These are phyloP conservation scores for Progne subis DNA, from an alignment of 2,113 vertebrate species.

Conservation along the genomic window DNA sequence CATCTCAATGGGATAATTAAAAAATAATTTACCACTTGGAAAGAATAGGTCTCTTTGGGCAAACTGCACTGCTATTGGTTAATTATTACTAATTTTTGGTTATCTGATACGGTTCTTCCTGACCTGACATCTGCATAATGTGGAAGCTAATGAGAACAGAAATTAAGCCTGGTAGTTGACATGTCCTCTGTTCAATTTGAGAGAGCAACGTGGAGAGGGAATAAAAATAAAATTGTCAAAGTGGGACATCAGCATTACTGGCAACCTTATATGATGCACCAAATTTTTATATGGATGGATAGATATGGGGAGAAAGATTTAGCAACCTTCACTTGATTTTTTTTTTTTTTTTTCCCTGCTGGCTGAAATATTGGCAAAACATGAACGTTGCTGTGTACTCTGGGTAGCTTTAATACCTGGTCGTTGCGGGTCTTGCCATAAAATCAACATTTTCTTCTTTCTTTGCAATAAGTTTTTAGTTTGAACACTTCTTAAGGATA, in stretches of 20 bases:
- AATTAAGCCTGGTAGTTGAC: constrained; percentile 43
- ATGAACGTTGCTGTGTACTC: accelerated
- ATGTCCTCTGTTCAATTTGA: not conserved
- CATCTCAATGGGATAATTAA: constrained; percentile 52
- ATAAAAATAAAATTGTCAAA: constrained; percentile 15
- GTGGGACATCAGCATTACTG: not conserved
- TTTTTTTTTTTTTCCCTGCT: too few relatives aligned
- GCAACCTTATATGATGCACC: not conserved
- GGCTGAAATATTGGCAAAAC: not conserved
- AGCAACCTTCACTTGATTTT: not conserved
- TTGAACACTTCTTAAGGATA: not conserved
- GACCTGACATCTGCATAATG: constrained; percentile 62
- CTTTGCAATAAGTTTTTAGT: not conserved
- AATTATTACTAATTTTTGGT: constrained; percentile 61
- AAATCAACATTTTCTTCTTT: not conserved
- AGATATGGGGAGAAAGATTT: not conserved
- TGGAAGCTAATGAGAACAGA: constrained; percentile 56
- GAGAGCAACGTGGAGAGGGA: constrained; percentile 7
- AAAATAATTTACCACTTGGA: constrained; percentile 63
- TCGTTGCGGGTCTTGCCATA: not conserved
- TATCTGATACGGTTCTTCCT: constrained; percentile 42
- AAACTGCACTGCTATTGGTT: constrained; percentile 35
- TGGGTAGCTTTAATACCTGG: not conserved
- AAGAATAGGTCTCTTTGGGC: constrained; percentile 36
- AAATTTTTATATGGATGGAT: not conserved